Base-by-base conservation (phyloP, 2,797 vertebrate species). In the Capromys pilorides region DNA sequence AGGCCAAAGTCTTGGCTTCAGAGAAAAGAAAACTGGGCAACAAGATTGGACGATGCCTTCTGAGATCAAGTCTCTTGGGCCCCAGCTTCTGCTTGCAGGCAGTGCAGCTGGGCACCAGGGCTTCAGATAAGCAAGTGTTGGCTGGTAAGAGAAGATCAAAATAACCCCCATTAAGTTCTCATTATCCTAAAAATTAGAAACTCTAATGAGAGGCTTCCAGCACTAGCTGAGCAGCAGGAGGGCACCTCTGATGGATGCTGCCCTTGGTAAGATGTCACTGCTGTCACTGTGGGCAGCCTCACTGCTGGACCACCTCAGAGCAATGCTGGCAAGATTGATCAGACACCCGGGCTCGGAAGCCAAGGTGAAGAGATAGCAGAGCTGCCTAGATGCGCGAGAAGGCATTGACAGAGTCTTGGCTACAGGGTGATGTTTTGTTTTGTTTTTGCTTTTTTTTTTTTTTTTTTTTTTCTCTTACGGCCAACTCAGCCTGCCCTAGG, bases 171-270 rank as follows among this genome's bases (percentile, higher is more conserved):
- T 86, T 95, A 97, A 93, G 93, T 87, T 97, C 84, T 77, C 93
- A 83, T 96, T 96, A 92, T 89, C 88, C 90, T 89, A 61, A 81
- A 95, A 95, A 84, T 75, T 95, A 97, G 95, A 97, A 97, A 73
- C 84, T 61, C 91, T 39, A 96, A 97, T 67, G 80, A 97, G 96
- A 94, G 94, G 92, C 33, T 96, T 97, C 88, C 95, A 91, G 96
- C 81, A 12, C 0, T 2, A 88, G 77, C 80, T 4, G 86, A 97
- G 94, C 95, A 95, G 92, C 0, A 31, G 97, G 96, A 96, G 94
- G 94, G 81, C 85, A 90, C 85, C 79, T 93, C 95, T 94, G 91
- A 97, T 82, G 93, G 95, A 89, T 39, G 14, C 83, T 94, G 95
- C 92, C 96, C 93, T 97, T 78, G 77, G 59, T 77, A 95, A 41